Percentiles rank a stretch among this genome's conserved stretches.
Evolutionary conservation across 2,113 vertebrate species (phyloP).

Genomic region (Sturnira hondurensis): DNA sequence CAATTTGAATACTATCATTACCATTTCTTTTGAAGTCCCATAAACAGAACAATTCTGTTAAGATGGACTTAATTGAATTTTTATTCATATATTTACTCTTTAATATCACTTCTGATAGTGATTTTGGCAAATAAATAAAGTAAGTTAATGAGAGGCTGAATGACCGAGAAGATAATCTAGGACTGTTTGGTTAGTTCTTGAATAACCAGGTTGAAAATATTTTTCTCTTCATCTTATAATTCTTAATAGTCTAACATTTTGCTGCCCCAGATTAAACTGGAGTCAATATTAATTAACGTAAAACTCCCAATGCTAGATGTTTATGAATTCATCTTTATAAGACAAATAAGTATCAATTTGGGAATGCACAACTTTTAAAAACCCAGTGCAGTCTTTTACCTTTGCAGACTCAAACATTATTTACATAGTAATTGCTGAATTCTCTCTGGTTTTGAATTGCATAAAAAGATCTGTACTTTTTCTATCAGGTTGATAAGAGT

Average conservation of each 20-base stretch:
- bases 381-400: neutral
- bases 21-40: neutral
- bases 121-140: neutral
- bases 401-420: neutral
- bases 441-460: neutral
- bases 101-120: neutral
- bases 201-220: neutral
- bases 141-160: neutral
- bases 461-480: neutral
- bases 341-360: neutral
- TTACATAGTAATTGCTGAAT: neutral
- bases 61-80: neutral
- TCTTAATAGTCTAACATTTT: neutral
- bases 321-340: neutral
- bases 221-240: neutral
- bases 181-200: neutral
- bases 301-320: neutral
- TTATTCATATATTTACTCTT: neutral
- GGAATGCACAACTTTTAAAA: neutral
- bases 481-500: neutral
- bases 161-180: neutral
- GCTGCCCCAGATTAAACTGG: neutral
- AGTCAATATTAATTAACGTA: neutral
- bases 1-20: neutral
- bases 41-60: neutral